A percentile compares a stretch with the other conserved stretches of the same genome.
Conservation (phyloP, 2,797 vertebrate genomes). For the Dallia pectoralis region DNA sequence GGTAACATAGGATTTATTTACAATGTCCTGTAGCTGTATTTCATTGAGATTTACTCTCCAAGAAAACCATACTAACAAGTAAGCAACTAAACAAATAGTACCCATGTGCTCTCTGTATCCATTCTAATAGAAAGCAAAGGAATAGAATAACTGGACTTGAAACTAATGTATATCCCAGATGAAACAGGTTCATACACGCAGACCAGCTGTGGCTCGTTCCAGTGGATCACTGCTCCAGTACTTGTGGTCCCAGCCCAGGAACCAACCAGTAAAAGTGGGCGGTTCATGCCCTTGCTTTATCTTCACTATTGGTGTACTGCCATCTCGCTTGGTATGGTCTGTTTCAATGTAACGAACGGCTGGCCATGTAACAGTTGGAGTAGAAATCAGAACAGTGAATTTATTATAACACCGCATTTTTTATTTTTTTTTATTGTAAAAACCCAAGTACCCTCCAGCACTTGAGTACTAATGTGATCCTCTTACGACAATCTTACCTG, state of each 20-base stretch:
- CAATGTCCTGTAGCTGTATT: not conserved
- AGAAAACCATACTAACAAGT: not conserved
- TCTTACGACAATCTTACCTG: conserved; percentile 63
- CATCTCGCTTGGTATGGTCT: conserved; percentile 76
- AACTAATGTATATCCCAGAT: not conserved
- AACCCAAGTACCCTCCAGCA: not conserved
- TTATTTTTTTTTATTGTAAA: not conserved
- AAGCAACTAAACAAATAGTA: not conserved
- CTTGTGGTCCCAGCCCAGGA: conserved; percentile 58
- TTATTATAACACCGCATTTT: not conserved
- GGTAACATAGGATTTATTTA: not conserved
- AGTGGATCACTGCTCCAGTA: conserved; percentile 64
- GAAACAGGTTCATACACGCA: conserved; percentile 60
- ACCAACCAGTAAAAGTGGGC: conserved; percentile 62
- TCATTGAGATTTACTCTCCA: not conserved
- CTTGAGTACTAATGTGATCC: not conserved
- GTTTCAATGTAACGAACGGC: conserved; percentile 79
- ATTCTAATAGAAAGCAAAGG: not conserved
- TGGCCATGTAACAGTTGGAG: conserved; percentile 36
- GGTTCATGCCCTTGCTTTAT: conserved; percentile 54
- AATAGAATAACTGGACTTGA: not conserved
- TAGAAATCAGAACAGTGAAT: not conserved
- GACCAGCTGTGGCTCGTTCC: conserved; percentile 71
- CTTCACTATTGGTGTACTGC: conserved; percentile 47
- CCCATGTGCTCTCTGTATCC: not conserved